Base-by-base conservation (phyloP, 2,797 vertebrate genomes). In the Allobates femoralis region DNA sequence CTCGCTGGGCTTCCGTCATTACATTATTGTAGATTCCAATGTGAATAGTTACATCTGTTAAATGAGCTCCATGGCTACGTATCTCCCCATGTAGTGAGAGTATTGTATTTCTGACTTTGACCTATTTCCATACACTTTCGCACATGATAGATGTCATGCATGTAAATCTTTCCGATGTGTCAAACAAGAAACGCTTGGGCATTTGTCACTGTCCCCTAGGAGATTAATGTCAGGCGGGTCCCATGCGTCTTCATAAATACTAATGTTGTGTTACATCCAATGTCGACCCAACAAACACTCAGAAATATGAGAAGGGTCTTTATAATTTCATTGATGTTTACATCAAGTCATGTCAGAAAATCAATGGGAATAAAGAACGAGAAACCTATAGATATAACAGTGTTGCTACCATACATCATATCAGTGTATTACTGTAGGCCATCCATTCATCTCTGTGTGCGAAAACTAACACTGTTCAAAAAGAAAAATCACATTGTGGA, bases 161-260 rank as follows among this genome's bases (percentile, higher is more conserved):
- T 87, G 73, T 60, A 46, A 77, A 58, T 78, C 55, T 19, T 50
- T 67, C 1, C n/a, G 7, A 73, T 18, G 34, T 77, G 71, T 67
- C 73, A 30, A 19, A 19, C 71, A 46, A 34, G 46, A 60, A 78
- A 34, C n/a, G 21, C n/a, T 5, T 46, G n/a, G 23, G 5, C 62
- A 83, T 87, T 78, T 78, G 74, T 87, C 85, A 78, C 51, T 71
- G 74, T 87, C 62, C 46, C 62, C 5, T 14, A 5, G 21, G 30
- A 81, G 77, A 82, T 82, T 76, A 46, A 77, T 86, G 74, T 78
- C 62, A 60, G n/a, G 23, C 19, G 56, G 51, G 75, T 78, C 73
- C 55, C 14, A 12, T 28, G 19, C 58, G 15, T 58, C 21, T 78
- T 78, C 62, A 58, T 71, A 69, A 76, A 86, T 73, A 77, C 46